A percentile compares a stretch with the other conserved stretches of the same genome.
These are phyloP conservation scores for Auanema freiburgensis DNA, from an alignment of 2,888 invertebrate species.

Conservation along the genomic window DNA sequence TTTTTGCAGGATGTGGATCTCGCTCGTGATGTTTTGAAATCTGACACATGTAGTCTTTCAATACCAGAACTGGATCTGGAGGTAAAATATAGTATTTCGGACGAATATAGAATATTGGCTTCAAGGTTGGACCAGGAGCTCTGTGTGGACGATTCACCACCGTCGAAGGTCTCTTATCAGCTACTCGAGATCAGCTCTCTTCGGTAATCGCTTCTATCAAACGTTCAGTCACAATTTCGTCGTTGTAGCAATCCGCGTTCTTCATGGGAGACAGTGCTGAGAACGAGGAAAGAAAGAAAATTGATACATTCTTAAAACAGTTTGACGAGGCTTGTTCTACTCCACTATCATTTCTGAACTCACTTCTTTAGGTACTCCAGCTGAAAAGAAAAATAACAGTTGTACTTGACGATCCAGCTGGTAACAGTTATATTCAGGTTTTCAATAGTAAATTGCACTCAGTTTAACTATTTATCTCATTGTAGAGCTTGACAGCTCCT, in stretches of 20 bases:
- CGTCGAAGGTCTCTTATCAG: conserved; percentile 82
- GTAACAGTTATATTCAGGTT: conserved; percentile 89
- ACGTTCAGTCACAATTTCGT: neutral
- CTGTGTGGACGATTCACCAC: conserved; percentile 92
- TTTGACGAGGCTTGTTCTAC: conserved; percentile 38
- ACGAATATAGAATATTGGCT: neutral
- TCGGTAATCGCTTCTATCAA: conserved; percentile 11
- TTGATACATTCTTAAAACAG: conserved; percentile 40
- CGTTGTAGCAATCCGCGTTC: conserved; percentile 52
- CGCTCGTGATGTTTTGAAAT: conserved; percentile 89
- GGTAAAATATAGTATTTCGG: conserved; percentile 21
- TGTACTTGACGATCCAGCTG: conserved; percentile 91
- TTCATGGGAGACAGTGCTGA: conserved; percentile 61
- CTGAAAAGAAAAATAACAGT: conserved; percentile 72
- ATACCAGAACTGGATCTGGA: conserved; percentile 88
- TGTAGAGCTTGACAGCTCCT: conserved; percentile 62
- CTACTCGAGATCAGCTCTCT: conserved; percentile 73
- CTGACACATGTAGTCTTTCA: conserved; percentile 78
- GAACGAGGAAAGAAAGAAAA: conserved; percentile 33
- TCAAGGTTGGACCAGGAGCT: conserved; percentile 77
- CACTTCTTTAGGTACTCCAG: conserved; percentile 24
- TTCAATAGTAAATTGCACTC: neutral
- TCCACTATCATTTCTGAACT: neutral
- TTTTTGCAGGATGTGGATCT: conserved; percentile 75
- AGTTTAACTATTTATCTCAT: neutral